phyloP scores from a whole-genome alignment of 1,140 invertebrate genomes.

The Spodoptera frugiperda region DNA sequence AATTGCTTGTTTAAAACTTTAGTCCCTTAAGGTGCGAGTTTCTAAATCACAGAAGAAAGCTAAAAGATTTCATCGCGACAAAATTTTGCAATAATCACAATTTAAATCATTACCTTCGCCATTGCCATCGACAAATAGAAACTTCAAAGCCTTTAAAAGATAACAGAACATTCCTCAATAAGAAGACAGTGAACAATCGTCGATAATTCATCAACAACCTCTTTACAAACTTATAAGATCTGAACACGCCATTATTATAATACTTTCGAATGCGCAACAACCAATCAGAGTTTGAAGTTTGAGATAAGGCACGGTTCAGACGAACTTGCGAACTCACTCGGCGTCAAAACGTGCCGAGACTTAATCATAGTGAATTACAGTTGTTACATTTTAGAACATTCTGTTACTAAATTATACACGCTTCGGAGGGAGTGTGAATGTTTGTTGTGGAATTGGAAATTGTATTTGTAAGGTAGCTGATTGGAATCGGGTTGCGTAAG shows the following conservation, averaged over 20 bases:
- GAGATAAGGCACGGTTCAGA: conserved; percentile 47
- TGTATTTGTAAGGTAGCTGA: background rate
- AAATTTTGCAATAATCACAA: background rate
- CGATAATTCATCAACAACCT: conserved; percentile 13
- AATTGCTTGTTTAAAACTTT: too few relatives aligned
- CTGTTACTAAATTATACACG: conserved; percentile 23
- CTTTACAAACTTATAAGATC: conserved; percentile 12
- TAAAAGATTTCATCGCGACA: background rate
- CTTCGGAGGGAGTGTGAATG: background rate
- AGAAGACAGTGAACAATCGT: conserved; percentile 2
- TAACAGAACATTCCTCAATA: background rate
- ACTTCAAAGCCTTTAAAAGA: background rate
- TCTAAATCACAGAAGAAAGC: too few relatives aligned
- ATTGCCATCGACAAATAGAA: background rate
- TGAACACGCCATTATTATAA: conserved; percentile 42
- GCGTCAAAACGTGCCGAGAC: conserved; percentile 24
- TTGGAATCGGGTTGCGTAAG: conserved; percentile 4
- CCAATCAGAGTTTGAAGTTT: conserved; percentile 44
- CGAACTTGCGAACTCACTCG: conserved; percentile 33
- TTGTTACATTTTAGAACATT: conserved; percentile 42
- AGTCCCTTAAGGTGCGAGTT: too few relatives aligned
- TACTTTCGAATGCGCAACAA: conserved; percentile 39
- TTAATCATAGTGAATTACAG: conserved; percentile 46
- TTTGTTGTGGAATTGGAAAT: background rate
- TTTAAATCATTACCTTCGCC: background rate